These are phyloP conservation scores for Hemicordylus capensis DNA, from an alignment of 2,113 vertebrate genomes.

Conservation along the genomic window DNA sequence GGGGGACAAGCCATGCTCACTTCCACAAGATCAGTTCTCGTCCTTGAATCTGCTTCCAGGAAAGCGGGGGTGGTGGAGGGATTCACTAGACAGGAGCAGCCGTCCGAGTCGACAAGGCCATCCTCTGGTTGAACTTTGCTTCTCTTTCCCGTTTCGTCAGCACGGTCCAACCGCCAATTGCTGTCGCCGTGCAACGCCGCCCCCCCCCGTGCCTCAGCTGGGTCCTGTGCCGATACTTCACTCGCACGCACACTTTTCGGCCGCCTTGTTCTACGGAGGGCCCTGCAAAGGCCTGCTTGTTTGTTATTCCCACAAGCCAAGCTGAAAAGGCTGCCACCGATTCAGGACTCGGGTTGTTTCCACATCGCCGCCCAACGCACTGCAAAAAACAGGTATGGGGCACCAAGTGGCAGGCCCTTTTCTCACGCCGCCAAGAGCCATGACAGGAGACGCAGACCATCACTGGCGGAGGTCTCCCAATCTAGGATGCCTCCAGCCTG, in stretches of 20 bases:
- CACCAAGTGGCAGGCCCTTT: background rate
- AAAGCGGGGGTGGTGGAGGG: too few relatives aligned
- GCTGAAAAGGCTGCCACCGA: background rate
- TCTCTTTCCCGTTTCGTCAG: constrained; percentile 4
- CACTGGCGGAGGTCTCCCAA: background rate
- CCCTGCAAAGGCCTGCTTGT: constrained; percentile 5
- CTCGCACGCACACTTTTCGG: background rate
- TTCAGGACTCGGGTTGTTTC: background rate
- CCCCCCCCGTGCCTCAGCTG: too few relatives aligned
- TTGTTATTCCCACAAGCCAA: background rate
- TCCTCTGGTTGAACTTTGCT: background rate
- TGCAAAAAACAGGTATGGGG: background rate
- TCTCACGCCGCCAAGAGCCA: background rate
- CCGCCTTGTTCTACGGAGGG: background rate
- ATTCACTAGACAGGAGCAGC: background rate
- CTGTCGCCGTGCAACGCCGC: background rate
- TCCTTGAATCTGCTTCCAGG: background rate
- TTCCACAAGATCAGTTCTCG: too few relatives aligned
- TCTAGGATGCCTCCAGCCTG: background rate
- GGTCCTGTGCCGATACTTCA: background rate
- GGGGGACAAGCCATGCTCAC: too few relatives aligned
- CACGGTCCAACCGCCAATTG: background rate
- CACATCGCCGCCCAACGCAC: background rate
- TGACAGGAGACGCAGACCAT: background rate
- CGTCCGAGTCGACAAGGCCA: background rate